Conservation (phyloP, 2,797 vertebrate species). For the Borostomias antarcticus region DNA sequence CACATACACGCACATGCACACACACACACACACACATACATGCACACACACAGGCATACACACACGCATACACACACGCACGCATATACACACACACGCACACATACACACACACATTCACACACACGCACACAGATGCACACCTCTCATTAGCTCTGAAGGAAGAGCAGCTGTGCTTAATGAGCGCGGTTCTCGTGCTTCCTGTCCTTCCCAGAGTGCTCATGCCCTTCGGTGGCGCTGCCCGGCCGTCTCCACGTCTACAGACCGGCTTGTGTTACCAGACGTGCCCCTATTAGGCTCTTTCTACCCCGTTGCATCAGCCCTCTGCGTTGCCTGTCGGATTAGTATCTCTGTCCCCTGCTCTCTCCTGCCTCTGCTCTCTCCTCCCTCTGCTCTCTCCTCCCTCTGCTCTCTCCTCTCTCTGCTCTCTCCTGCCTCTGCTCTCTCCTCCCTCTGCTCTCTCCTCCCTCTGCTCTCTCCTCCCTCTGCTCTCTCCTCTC, state of each 20-base stretch:
- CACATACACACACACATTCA: neutral
- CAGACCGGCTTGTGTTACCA: conserved; percentile 26
- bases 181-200: neutral
- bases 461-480: conserved; percentile 36
- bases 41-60: conserved; percentile 2
- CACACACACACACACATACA: neutral
- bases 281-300: conserved; percentile 27
- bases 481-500: conserved; percentile 42
- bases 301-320: conserved; percentile 76
- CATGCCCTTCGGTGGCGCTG: neutral
- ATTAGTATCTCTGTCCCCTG: conserved; percentile 47
- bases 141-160: conserved; percentile 3
- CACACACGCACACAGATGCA: neutral
- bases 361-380: conserved; percentile 44
- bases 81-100: conserved; percentile 21
- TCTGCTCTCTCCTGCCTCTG: conserved; percentile 40
- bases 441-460: conserved; percentile 42
- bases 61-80: conserved; percentile 12
- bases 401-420: conserved; percentile 36
- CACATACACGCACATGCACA: too few species aligned
- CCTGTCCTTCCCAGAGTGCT: neutral
- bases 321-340: conserved; percentile 41
- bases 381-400: conserved; percentile 39
- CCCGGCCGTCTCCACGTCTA: conserved; percentile 13
- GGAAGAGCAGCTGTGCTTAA: neutral